Conservation (phyloP, 2,113 vertebrate species). For the Bothrops jararaca region DNA sequence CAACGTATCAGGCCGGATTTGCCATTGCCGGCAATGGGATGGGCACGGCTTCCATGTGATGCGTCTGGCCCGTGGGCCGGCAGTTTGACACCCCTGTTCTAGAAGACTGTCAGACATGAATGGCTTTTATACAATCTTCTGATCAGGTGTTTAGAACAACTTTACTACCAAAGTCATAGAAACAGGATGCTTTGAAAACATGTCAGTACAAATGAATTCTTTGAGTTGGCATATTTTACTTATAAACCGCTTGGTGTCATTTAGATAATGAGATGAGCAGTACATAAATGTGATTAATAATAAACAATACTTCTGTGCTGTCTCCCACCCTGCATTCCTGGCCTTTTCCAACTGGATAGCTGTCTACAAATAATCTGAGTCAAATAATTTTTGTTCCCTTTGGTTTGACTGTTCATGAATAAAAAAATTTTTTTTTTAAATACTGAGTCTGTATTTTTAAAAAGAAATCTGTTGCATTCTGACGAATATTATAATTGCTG, state of each 20-base stretch:
- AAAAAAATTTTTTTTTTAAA: too few species aligned
- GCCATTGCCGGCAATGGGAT: too few species aligned
- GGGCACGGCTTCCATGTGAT: too few species aligned
- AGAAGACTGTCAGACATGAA: background rate
- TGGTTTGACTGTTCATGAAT: background rate
- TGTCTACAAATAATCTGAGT: background rate
- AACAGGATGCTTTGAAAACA: background rate
- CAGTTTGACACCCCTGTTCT: background rate
- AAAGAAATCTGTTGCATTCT: background rate
- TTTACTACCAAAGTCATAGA: background rate
- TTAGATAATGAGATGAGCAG: too few species aligned
- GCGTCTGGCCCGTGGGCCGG: too few species aligned
- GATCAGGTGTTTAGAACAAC: background rate
- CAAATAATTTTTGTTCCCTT: background rate
- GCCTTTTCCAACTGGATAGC: background rate
- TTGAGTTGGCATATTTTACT: background rate
- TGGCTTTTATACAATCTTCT: background rate
- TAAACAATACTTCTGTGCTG: background rate
- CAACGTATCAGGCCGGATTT: too few species aligned
- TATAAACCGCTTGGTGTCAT: too few species aligned
- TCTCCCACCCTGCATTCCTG: background rate
- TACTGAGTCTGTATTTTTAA: background rate
- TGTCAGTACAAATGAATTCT: background rate
- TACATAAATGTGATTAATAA: too few species aligned
- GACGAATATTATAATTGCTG: background rate